phyloP scores from a whole-genome alignment of 2,797 vertebrate species.

The Aeoliscus strigatus region DNA sequence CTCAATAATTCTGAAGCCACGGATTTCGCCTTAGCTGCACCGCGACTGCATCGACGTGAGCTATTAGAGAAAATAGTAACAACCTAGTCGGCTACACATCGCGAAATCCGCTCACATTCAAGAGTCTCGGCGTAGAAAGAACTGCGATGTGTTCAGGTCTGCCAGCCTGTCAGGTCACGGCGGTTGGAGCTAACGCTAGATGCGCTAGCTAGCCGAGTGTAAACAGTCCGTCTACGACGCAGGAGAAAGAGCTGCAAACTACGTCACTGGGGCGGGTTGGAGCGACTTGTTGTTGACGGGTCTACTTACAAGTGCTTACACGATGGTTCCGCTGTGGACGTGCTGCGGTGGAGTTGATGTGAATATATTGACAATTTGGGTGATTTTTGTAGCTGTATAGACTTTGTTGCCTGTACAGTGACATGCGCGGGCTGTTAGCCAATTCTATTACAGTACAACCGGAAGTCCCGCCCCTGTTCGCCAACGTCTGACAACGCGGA shows the following conservation, averaged over 20 bases:
- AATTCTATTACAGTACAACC: slow-evolving; percentile 25
- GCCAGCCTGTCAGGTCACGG: slow-evolving; percentile 9
- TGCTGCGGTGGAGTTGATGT: slow-evolving; percentile 18
- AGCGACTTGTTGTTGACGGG: neutral
- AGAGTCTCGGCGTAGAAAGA: too few relatives aligned
- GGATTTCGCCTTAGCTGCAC: too few relatives aligned
- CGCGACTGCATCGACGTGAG: neutral
- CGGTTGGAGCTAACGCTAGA: slow-evolving; percentile 42
- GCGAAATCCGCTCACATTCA: too few relatives aligned
- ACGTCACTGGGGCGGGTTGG: neutral
- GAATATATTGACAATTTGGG: slow-evolving; percentile 33
- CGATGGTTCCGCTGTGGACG: neutral
- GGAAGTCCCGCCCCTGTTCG: slow-evolving; percentile 41
- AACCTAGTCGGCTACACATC: neutral
- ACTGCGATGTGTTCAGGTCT: neutral
- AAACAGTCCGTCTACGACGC: slow-evolving; percentile 25
- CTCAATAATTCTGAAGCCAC: too few relatives aligned
- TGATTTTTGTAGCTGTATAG: slow-evolving; percentile 51
- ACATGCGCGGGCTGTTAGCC: slow-evolving; percentile 52
- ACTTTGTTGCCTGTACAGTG: slow-evolving; percentile 29
- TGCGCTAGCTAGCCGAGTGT: slow-evolving; percentile 52
- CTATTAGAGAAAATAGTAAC: slow-evolving; percentile 5
- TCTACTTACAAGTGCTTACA: slow-evolving; percentile 43
- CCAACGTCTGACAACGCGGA: slow-evolving; percentile 22
- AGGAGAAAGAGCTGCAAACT: slow-evolving; percentile 15